These are phyloP conservation scores for Mycetomoellerius zeteki DNA, from an alignment of 1,140 invertebrate species.

Conservation along the genomic window DNA sequence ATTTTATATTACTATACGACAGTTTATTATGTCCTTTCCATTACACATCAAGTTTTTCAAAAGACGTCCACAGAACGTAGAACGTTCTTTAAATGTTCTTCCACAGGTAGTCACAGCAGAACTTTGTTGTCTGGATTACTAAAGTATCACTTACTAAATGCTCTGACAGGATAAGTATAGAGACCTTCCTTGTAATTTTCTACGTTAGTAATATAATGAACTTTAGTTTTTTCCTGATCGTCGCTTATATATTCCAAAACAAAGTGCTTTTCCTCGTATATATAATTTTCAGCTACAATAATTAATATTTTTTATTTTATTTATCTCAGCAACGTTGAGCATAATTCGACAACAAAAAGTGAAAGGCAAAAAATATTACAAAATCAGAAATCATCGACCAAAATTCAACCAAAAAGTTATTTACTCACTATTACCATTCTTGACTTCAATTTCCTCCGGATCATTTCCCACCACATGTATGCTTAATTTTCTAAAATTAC, in stretches of 20 bases:
- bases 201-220: slow-evolving; percentile 68
- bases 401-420: neutral
- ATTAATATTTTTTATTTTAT: slow-evolving; percentile 34
- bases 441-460: slow-evolving; percentile 36
- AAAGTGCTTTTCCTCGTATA: slow-evolving; percentile 68
- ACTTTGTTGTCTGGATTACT: neutral
- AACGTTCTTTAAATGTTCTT: no score
- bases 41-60: no score
- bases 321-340: neutral
- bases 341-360: neutral
- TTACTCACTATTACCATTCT: slow-evolving; percentile 2
- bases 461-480: slow-evolving; percentile 87
- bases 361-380: neutral
- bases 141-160: neutral
- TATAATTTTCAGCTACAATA: slow-evolving; percentile 37
- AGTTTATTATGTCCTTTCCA: no score
- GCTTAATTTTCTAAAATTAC: slow-evolving; percentile 90
- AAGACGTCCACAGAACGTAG: no score
- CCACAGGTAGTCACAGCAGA: no score
- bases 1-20: no score
- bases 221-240: slow-evolving; percentile 3
- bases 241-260: slow-evolving; percentile 70
- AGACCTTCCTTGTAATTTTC: slow-evolving; percentile 77
- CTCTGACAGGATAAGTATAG: slow-evolving; percentile 79
- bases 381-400: no score